phyloP scores from a whole-genome alignment of 2,113 vertebrate genomes.

The Pseudorectes ferrugineus region DNA sequence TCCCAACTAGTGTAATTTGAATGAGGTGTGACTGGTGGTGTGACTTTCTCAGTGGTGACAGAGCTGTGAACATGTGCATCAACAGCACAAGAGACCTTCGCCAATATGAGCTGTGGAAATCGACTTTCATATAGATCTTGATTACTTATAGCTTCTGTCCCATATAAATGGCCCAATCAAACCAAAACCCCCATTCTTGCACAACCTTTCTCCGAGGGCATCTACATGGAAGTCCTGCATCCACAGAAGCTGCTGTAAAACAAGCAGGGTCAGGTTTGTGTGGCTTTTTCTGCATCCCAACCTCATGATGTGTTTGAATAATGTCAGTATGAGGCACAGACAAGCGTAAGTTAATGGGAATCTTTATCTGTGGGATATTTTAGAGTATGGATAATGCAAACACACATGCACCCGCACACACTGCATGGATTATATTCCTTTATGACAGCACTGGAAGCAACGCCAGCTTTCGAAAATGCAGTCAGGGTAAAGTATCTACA shows the following conservation, averaged over 20 bases:
- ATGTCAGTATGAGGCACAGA: background rate
- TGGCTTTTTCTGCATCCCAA: background rate
- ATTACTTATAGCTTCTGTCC: background rate
- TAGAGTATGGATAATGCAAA: background rate
- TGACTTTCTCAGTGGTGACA: background rate
- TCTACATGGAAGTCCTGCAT: background rate
- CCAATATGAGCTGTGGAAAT: background rate
- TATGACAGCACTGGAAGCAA: background rate
- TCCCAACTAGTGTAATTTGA: background rate
- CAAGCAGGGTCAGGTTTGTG: background rate
- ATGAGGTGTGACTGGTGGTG: background rate
- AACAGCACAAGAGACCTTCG: background rate
- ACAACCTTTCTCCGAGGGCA: background rate
- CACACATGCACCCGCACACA: background rate
- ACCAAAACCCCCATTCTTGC: background rate
- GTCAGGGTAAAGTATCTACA: background rate
- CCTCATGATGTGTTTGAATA: background rate
- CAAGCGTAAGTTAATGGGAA: background rate
- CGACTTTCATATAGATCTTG: background rate
- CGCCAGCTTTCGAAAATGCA: accelerated
- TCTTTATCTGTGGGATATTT: background rate
- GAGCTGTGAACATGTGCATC: background rate
- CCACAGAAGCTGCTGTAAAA: background rate
- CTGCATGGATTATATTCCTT: background rate
- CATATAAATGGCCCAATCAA: background rate